Evolutionary conservation across 92 coral and sea anemone species (phyloP).

Genomic region (Porites lobata): DNA sequence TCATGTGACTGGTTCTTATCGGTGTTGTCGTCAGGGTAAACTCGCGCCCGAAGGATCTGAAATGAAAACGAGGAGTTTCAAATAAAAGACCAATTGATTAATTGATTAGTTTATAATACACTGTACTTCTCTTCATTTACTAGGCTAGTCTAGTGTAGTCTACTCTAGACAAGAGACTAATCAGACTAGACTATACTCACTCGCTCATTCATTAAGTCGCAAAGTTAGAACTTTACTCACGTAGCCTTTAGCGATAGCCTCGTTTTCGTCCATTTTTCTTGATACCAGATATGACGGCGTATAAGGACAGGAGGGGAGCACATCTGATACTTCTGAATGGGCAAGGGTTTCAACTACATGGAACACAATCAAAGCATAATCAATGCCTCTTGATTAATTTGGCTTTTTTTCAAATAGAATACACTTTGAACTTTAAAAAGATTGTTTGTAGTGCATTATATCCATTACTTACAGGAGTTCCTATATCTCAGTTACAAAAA

Average conservation of each 20-base stretch:
- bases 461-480: no score
- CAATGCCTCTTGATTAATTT: no score
- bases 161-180: no score
- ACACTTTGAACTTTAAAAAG: no score
- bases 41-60: slow-evolving; percentile 58
- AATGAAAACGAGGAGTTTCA: neutral
- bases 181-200: no score
- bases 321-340: slow-evolving; percentile 69
- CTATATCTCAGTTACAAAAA: no score
- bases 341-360: slow-evolving; percentile 67
- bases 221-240: slow-evolving; percentile 18
- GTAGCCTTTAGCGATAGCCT: slow-evolving; percentile 22
- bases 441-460: no score
- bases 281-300: slow-evolving; percentile 66
- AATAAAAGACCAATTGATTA: neutral
- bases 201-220: no score
- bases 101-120: no score
- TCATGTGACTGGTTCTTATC: slow-evolving; percentile 63
- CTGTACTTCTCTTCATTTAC: no score
- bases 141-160: no score
- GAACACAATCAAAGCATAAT: neutral
- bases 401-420: no score
- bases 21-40: slow-evolving; percentile 80
- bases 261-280: slow-evolving; percentile 31
- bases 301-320: slow-evolving; percentile 78